A percentile compares a stretch with the other conserved stretches of the same genome.
These are phyloP conservation scores for Linepithema humile DNA, from an alignment of 1,140 invertebrate genomes.

Conservation along the genomic window DNA sequence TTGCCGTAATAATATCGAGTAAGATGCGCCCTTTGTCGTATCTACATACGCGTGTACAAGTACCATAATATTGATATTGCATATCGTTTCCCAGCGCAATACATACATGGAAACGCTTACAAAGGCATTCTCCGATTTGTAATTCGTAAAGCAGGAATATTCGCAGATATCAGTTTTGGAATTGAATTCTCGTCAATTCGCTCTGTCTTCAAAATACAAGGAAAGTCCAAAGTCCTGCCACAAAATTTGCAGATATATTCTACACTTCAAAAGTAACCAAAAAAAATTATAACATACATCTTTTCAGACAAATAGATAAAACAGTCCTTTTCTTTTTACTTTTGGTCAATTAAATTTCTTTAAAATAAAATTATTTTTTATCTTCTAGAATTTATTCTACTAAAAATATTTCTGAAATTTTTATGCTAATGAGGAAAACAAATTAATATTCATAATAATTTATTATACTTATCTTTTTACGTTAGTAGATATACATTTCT, in stretches of 20 bases:
- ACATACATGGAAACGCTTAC: conserved; percentile 3
- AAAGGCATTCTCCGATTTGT: conserved; percentile 51
- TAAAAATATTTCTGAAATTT: too few species aligned
- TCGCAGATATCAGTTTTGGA: conserved; percentile 25
- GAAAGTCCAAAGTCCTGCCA: too few species aligned
- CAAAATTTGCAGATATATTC: too few species aligned
- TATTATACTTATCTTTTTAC: not conserved
- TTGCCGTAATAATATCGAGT: conserved; percentile 48
- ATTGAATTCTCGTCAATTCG: conserved; percentile 57
- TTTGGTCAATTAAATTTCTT: not conserved
- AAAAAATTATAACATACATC: too few species aligned
- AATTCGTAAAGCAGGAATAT: conserved; percentile 21
- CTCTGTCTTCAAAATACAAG: conserved; percentile 16
- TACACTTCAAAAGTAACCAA: too few species aligned
- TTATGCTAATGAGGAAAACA: too few species aligned
- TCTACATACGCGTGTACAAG: conserved; percentile 23
- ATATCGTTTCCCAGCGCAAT: conserved; percentile 35
- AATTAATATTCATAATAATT: not conserved
- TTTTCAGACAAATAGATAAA: not conserved
- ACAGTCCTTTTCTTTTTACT: not conserved
- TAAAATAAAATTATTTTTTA: not conserved
- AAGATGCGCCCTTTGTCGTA: conserved; percentile 54
- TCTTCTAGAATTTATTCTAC: too few species aligned
- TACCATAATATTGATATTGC: conserved; percentile 57
- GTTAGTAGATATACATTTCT: not conserved